Conservation (phyloP, 2,888 invertebrate species). For the Drosophila pseudotakahashii region DNA sequence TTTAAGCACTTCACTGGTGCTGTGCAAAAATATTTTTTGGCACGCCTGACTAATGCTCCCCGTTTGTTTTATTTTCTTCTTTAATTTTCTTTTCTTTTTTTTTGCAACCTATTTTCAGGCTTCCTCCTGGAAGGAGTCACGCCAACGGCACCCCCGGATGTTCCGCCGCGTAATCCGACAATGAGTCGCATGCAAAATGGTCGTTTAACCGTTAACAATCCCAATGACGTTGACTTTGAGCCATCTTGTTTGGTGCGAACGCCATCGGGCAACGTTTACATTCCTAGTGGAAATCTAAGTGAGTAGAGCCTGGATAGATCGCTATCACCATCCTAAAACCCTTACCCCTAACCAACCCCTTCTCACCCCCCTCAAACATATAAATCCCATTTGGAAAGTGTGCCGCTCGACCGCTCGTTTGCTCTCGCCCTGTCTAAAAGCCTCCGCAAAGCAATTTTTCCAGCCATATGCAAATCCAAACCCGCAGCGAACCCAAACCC, state of each 20-base stretch:
- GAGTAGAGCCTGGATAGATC: conserved; percentile 79
- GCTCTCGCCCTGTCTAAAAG: conserved; percentile 25
- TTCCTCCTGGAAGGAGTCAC: conserved; percentile 93
- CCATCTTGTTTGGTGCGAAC: conserved; percentile 95
- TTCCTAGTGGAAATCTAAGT: conserved; percentile 91
- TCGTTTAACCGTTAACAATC: conserved; percentile 90
- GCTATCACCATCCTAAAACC: not conserved
- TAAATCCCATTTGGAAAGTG: conserved; percentile 24
- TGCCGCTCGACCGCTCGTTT: conserved; percentile 10
- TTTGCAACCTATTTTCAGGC: conserved; percentile 86
- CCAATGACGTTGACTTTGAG: conserved; percentile 92
- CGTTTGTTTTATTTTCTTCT: too few species aligned
- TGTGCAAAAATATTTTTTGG: conserved; percentile 13
- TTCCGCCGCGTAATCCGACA: conserved; percentile 95
- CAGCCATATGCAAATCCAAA: conserved; percentile 62
- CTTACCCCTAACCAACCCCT: not conserved
- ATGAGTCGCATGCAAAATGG: conserved; percentile 97
- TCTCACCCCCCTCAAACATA: not conserved
- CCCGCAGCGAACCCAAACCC: conserved; percentile 20
- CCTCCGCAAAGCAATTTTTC: conserved; percentile 31
- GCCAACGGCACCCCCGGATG: conserved; percentile 91
- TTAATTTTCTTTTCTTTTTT: conserved; percentile 18
- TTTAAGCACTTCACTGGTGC: not conserved
- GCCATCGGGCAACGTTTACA: conserved; percentile 96
- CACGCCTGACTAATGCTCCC: conserved; percentile 9